phyloP scores from a whole-genome alignment of 2,797 vertebrate genomes.

The Mormyrops attenuatus region DNA sequence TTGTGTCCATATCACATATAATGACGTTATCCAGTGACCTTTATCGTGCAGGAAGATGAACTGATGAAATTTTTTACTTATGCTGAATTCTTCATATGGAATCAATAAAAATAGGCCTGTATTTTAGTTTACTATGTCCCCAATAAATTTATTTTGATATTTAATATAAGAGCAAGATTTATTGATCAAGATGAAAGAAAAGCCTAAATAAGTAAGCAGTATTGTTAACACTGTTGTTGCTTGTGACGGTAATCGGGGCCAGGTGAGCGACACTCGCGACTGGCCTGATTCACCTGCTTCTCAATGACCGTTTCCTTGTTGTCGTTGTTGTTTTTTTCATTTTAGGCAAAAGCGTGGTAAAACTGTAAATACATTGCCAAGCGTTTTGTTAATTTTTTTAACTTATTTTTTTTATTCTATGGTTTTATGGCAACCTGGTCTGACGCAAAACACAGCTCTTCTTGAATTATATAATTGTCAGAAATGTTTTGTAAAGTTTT shows the following conservation, averaged over 20 bases:
- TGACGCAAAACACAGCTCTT: constrained; percentile 69
- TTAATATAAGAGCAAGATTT: constrained; percentile 9
- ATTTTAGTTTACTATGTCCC: background rate
- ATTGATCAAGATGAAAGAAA: background rate
- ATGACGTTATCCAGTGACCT: background rate
- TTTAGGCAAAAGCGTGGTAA: constrained; percentile 30
- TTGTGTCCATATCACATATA: background rate
- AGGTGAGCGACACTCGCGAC: background rate
- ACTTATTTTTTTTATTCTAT: constrained; percentile 45
- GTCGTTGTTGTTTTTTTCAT: background rate
- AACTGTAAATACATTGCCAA: constrained; percentile 63
- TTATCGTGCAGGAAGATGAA: background rate
- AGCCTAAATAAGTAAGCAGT: background rate
- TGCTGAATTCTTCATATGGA: background rate
- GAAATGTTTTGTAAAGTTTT: constrained; percentile 81
- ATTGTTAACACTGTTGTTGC: constrained; percentile 7
- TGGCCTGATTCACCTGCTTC: constrained; percentile 8
- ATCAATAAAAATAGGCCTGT: background rate
- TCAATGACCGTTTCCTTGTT: background rate
- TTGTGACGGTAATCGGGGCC: background rate
- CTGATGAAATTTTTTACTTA: background rate
- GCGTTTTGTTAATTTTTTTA: constrained; percentile 45
- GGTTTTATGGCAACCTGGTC: constrained; percentile 66
- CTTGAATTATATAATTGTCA: constrained; percentile 78
- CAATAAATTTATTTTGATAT: background rate